Evolutionary conservation across 2,888 invertebrate species (phyloP).

Genomic region (Eupeodes latifasciatus): DNA sequence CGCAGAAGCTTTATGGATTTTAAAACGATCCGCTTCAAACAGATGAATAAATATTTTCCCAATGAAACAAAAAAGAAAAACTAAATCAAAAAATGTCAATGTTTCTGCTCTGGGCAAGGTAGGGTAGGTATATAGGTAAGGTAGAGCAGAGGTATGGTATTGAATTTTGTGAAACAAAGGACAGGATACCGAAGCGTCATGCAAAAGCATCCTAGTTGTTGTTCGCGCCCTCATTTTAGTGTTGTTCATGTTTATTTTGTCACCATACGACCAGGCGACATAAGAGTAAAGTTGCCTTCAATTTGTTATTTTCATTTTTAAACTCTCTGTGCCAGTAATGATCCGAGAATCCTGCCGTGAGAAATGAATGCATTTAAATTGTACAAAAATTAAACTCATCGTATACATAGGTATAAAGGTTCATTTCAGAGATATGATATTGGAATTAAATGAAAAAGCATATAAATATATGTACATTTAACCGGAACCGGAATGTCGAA

Average conservation of each 20-base stretch:
- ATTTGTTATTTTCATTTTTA: slow-evolving; percentile 23
- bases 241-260: slow-evolving; percentile 52
- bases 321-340: slow-evolving; percentile 35
- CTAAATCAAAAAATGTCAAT: not conserved
- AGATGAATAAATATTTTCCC: slow-evolving; percentile 30
- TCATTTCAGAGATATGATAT: not conserved
- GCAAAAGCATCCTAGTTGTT: slow-evolving; percentile 32
- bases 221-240: slow-evolving; percentile 50
- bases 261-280: not conserved
- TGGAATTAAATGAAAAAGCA: not conserved
- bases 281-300: slow-evolving; percentile 16
- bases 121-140: not conserved
- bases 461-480: slow-evolving; percentile 12
- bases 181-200: slow-evolving; percentile 7
- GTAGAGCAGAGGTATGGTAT: slow-evolving; percentile 12
- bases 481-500: slow-evolving; percentile 59
- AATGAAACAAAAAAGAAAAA: not conserved
- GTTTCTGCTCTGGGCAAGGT: not conserved
- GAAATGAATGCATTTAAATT: slow-evolving; percentile 57
- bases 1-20: slow-evolving; percentile 36
- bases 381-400: slow-evolving; percentile 31
- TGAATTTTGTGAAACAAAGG: slow-evolving; percentile 10
- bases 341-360: slow-evolving; percentile 39
- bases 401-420: too few relatives aligned
- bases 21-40: slow-evolving; percentile 21